Conservation (phyloP, 2,888 invertebrate species). For the Mallateleia sp. region DNA sequence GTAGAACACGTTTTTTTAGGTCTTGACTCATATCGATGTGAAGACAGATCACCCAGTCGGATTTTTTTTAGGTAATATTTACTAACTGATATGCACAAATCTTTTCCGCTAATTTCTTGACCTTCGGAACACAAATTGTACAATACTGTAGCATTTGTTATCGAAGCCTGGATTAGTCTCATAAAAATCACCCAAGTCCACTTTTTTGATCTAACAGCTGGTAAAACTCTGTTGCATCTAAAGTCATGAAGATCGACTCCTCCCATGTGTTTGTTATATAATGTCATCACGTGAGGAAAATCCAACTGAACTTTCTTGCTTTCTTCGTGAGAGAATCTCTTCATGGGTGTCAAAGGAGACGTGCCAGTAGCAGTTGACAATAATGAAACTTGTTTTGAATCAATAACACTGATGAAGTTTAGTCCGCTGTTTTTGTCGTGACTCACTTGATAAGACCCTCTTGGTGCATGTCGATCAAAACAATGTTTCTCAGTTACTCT, state of each 20-base stretch:
- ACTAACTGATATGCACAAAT: too few species aligned
- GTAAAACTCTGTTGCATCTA: constrained; percentile 62
- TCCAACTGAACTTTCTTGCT: not conserved
- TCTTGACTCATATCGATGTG: too few species aligned
- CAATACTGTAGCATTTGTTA: constrained; percentile 40
- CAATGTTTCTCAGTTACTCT: constrained; percentile 49
- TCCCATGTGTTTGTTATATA: constrained; percentile 38
- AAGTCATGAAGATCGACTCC: constrained; percentile 47
- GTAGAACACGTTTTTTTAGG: too few species aligned
- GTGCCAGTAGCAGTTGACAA: constrained; percentile 30
- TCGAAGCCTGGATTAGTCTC: constrained; percentile 59
- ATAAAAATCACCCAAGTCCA: constrained; percentile 71
- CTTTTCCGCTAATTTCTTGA: too few species aligned
- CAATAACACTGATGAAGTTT: not conserved
- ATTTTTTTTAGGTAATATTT: too few species aligned
- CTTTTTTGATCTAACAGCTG: constrained; percentile 61
- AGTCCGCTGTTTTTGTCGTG: constrained; percentile 36
- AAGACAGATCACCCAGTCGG: too few species aligned
- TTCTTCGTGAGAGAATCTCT: constrained; percentile 5
- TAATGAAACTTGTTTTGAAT: constrained; percentile 46
- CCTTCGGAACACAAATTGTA: too few species aligned
- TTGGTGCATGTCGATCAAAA: constrained; percentile 41
- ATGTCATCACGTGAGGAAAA: constrained; percentile 18
- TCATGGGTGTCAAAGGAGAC: constrained; percentile 3
- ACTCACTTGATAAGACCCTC: constrained; percentile 17